These are phyloP conservation scores for Acleris sparsana DNA, from an alignment of 2,888 invertebrate genomes.

Conservation along the genomic window DNA sequence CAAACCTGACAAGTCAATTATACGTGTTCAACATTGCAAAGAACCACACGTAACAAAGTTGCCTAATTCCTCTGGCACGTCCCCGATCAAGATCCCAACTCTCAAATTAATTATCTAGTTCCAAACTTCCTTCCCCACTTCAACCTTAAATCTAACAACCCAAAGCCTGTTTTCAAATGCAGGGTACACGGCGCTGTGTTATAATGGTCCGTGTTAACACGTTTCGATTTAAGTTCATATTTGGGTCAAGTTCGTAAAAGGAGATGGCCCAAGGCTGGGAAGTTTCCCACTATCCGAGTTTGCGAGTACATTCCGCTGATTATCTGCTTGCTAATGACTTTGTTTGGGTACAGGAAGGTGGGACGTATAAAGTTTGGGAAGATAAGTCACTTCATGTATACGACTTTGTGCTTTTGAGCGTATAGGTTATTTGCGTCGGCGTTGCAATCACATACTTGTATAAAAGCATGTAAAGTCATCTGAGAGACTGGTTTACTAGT, in stretches of 20 bases:
- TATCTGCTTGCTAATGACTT: slow-evolving; percentile 26
- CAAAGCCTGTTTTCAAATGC: slow-evolving; percentile 10
- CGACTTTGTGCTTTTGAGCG: too few relatives aligned
- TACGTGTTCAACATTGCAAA: slow-evolving; percentile 6
- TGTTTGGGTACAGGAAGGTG: too few relatives aligned
- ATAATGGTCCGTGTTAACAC: slow-evolving; percentile 29
- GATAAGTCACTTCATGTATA: too few relatives aligned
- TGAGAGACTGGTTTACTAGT: too few relatives aligned
- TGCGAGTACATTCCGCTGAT: slow-evolving; percentile 7
- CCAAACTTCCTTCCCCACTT: slow-evolving; percentile 20
- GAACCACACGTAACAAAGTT: slow-evolving; percentile 4
- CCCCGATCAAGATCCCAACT: slow-evolving; percentile 22
- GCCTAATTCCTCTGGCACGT: slow-evolving; percentile 20
- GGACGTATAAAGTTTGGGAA: too few relatives aligned
- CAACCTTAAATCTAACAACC: slow-evolving; percentile 6
- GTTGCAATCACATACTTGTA: too few relatives aligned
- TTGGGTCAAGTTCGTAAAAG: slow-evolving; percentile 24
- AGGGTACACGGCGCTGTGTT: neutral
- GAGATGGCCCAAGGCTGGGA: slow-evolving; percentile 9
- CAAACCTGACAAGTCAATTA: too few relatives aligned
- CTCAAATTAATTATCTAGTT: slow-evolving; percentile 32
- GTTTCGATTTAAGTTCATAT: slow-evolving; percentile 28
- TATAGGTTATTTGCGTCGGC: too few relatives aligned
- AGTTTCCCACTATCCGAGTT: slow-evolving; percentile 22
- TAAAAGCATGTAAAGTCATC: too few relatives aligned